phyloP scores from a whole-genome alignment of 2,113 vertebrate genomes.

The Edolisoma coerulescens region DNA sequence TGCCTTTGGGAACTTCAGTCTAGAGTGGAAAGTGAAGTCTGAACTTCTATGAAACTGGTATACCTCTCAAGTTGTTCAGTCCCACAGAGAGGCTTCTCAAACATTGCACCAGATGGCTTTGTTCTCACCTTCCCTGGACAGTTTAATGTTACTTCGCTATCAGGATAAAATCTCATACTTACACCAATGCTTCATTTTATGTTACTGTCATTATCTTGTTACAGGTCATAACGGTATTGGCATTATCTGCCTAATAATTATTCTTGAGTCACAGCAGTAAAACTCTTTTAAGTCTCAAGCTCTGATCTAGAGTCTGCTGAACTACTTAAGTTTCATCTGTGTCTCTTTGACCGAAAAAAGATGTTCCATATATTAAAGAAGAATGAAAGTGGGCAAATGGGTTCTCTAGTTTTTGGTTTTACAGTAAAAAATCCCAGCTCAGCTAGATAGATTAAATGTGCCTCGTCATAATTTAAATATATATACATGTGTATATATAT shows the following conservation, averaged over 20 bases:
- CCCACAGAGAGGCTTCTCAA: not conserved
- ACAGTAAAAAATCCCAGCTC: not conserved
- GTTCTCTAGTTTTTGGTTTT: not conserved
- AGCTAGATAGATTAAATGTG: not conserved
- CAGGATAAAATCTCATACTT: not conserved
- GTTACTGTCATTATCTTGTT: slow-evolving; percentile 21
- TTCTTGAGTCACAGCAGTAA: not conserved
- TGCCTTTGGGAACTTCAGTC: not conserved
- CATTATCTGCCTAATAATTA: slow-evolving; percentile 28
- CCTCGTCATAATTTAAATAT: not conserved
- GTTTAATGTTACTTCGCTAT: not conserved
- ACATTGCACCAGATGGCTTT: not conserved
- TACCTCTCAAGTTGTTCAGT: not conserved
- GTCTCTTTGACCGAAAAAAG: not conserved
- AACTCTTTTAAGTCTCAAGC: not conserved
- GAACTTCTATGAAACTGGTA: not conserved
- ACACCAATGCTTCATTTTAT: not conserved
- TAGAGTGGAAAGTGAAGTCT: not conserved
- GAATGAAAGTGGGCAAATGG: not conserved
- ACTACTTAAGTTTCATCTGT: not conserved
- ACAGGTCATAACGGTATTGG: not conserved
- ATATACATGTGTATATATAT: not conserved
- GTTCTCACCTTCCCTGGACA: not conserved
- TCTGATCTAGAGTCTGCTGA: slow-evolving; percentile 5
- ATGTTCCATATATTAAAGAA: not conserved